phyloP scores from a whole-genome alignment of 2,113 vertebrate species.

The Orycteropus afer region DNA sequence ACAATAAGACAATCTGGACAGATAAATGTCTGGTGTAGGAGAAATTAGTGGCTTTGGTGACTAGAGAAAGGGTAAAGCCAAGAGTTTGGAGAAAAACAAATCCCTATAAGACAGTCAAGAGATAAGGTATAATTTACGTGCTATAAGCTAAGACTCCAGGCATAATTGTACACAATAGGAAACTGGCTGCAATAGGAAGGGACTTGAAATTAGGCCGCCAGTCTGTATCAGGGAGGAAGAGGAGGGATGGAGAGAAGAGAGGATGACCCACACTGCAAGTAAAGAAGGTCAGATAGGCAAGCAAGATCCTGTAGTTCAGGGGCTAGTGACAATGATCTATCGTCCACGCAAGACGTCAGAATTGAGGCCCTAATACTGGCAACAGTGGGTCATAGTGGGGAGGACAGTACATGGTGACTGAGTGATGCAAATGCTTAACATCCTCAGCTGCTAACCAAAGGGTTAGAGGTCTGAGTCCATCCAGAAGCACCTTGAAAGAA shows the following conservation, averaged over 20 bases:
- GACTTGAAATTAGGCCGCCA: background rate
- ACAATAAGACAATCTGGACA: background rate
- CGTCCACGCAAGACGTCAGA: background rate
- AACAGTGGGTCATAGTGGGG: background rate
- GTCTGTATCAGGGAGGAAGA: background rate
- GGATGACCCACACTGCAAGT: background rate
- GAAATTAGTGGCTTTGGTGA: background rate
- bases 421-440: background rate
- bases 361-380: background rate
- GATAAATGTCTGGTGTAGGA: background rate
- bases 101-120: slow-evolving; percentile 4
- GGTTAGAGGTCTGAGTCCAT: background rate
- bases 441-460: background rate
- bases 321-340: background rate
- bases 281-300: background rate
- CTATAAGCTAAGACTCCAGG: background rate
- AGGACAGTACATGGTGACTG: background rate
- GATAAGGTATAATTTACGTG: background rate
- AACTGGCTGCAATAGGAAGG: background rate
- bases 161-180: background rate
- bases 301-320: background rate
- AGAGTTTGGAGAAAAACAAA: background rate
- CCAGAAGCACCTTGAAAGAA: background rate
- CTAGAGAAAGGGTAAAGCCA: background rate
- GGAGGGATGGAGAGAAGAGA: background rate